Evolutionary conservation across 2,888 invertebrate genomes (phyloP), one percentile per base, ranked within the genome.

Genomic region (Spisula solida): DNA sequence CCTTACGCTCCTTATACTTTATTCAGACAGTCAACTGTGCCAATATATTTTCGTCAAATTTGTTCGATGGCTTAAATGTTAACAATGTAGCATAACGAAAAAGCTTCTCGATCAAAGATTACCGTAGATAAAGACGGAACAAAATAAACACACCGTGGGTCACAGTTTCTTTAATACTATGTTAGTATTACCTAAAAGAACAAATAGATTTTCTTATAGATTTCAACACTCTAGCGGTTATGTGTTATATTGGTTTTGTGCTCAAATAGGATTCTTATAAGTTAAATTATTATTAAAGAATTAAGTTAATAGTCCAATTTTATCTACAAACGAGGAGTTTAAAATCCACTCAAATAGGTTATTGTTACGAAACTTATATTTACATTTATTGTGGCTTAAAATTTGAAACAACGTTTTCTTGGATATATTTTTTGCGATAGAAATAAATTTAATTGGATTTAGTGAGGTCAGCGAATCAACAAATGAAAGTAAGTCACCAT

Each of bases 31-130:
- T 10, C 60, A 25, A 75, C 34, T 34, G 75, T 75, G 75, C 75
- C 75, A 75, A 75, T 34, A 75, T 75, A 25, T 34, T 75, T 75
- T 75, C 75, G 75, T 75, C 75, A 34, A 41, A 75, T 75, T 75
- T 75, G 75, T 75, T 75, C 5, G 75, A 75, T 75, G 31, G 34
- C 20, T 31, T 75, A 18, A 75, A 31, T 75, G 75, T 75, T 75
- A 75, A 75, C 75, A 75, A 75, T 18, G 18, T 75, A 75, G 31
- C 31, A 25, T 75, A 75, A 31, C 75, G 14, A 34, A 75, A 75
- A 75, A 31, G 75, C 31, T 75, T 75, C 34, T 18, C 34, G 75
- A 75, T 75, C 75, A 75, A 75, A 75, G 75, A 75, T 75, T 75
- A 75, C n/a, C 16, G 34, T 34, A 31, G 29, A 75, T 75, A 75